Percentiles rank a stretch among this genome's conserved stretches.
Conservation (phyloP, 2,113 vertebrate species). For the Synodontis membranacea region DNA sequence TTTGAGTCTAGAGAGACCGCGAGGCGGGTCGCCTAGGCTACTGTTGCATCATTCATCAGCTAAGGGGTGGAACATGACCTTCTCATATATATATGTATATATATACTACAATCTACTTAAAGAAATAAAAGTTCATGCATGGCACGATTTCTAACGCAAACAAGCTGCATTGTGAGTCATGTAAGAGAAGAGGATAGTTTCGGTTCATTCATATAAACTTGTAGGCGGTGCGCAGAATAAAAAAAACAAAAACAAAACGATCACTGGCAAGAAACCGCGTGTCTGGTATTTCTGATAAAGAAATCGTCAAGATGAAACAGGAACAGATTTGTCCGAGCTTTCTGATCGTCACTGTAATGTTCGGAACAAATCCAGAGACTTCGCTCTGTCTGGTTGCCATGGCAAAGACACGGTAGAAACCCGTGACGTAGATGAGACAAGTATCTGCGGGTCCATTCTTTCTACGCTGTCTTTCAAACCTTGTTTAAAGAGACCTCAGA, state of each 20-base stretch:
- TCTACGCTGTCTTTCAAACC: too few relatives aligned
- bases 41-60: conserved; percentile 19
- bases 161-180: not conserved
- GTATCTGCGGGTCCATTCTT: too few relatives aligned
- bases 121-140: not conserved
- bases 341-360: not conserved
- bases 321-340: not conserved
- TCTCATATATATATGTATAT: too few relatives aligned
- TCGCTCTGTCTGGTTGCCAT: too few relatives aligned
- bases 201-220: not conserved
- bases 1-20: not conserved
- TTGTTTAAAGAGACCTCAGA: too few relatives aligned
- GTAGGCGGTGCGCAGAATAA: not conserved
- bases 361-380: too few relatives aligned
- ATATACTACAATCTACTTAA: too few relatives aligned
- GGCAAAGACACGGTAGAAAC: too few relatives aligned
- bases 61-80: not conserved
- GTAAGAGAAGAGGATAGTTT: not conserved
- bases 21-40: conserved; percentile 64
- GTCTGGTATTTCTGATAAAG: not conserved
- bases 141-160: not conserved
- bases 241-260: not conserved
- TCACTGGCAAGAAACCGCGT: not conserved
- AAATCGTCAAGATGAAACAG: not conserved
- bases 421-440: too few relatives aligned